Conservation (phyloP, 1,140 invertebrate species). For the Rhopalosiphum maidis region DNA sequence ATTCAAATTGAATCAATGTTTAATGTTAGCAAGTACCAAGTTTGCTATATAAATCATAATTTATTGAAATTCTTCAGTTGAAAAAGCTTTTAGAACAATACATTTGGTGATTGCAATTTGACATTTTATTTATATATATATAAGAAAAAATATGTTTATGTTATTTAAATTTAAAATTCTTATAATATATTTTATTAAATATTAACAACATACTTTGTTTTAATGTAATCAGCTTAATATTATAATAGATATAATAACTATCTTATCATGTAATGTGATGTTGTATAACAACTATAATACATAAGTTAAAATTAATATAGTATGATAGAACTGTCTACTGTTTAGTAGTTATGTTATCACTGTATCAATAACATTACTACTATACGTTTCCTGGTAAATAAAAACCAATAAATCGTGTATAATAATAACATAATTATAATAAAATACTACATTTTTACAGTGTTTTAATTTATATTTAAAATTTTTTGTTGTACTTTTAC, state of each 20-base stretch:
- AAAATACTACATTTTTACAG: background rate
- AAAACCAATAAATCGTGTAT: background rate
- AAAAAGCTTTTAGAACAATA: background rate
- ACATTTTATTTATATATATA: background rate
- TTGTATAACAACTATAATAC: background rate
- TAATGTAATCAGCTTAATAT: background rate
- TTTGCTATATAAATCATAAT: background rate
- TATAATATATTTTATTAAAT: background rate
- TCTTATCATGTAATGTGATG: background rate
- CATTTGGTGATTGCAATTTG: background rate
- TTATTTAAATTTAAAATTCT: background rate
- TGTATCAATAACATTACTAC: conserved; percentile 5
- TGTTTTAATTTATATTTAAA: background rate
- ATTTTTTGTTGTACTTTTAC: background rate
- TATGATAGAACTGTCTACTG: background rate
- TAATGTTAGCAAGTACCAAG: background rate
- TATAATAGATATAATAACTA: conserved; percentile 18
- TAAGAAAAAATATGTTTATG: background rate
- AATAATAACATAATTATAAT: background rate
- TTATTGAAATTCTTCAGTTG: background rate
- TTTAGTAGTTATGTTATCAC: background rate
- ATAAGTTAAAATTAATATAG: background rate
- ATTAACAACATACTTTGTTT: conserved; percentile 2
- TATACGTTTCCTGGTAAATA: background rate
- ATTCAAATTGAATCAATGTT: background rate